phyloP scores from a whole-genome alignment of 2,113 vertebrate genomes.

The Brachionichthys hirsutus region DNA sequence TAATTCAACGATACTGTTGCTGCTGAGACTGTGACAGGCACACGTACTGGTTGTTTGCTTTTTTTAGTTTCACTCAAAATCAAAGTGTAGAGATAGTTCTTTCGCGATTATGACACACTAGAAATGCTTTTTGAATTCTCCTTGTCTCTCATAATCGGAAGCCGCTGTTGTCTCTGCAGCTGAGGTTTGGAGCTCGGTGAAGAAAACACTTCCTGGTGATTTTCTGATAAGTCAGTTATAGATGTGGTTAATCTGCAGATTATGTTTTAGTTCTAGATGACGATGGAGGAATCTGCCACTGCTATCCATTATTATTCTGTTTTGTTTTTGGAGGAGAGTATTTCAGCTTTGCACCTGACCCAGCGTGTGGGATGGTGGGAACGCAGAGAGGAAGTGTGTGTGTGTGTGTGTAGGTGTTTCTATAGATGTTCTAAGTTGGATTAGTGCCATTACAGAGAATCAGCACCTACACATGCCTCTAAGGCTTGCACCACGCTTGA shows the following conservation, averaged over 20 bases:
- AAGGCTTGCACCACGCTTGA: conserved; percentile 17
- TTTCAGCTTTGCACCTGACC: conserved; percentile 7
- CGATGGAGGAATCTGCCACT: too few species aligned
- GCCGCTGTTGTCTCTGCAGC: conserved; percentile 1
- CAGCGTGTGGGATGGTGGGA: conserved; percentile 2
- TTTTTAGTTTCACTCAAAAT: conserved; percentile 29
- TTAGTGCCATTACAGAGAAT: conserved; percentile 24
- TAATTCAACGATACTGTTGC: conserved; percentile 33
- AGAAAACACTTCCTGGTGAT: conserved; percentile 30
- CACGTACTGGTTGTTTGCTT: conserved; percentile 30
- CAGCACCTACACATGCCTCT: conserved; percentile 24
- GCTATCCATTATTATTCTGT: too few species aligned
- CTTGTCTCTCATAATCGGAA: conserved; percentile 16
- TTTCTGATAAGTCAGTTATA: conserved; percentile 26
- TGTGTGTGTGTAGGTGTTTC: conserved; percentile 12
- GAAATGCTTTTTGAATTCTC: conserved; percentile 44
- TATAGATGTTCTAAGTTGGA: conserved; percentile 6
- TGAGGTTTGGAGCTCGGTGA: conserved; percentile 26
- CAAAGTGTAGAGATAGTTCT: conserved; percentile 11
- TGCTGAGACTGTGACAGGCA: conserved; percentile 40
- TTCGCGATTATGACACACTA: conserved; percentile 32
- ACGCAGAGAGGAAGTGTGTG: not conserved
- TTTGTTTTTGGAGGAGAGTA: not conserved
- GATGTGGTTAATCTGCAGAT: conserved; percentile 8
- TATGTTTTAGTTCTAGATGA: not conserved